Percentiles rank a stretch among this genome's conserved stretches.
phyloP scores from a whole-genome alignment of 2,797 vertebrate species.

The Psittacula derbiana region DNA sequence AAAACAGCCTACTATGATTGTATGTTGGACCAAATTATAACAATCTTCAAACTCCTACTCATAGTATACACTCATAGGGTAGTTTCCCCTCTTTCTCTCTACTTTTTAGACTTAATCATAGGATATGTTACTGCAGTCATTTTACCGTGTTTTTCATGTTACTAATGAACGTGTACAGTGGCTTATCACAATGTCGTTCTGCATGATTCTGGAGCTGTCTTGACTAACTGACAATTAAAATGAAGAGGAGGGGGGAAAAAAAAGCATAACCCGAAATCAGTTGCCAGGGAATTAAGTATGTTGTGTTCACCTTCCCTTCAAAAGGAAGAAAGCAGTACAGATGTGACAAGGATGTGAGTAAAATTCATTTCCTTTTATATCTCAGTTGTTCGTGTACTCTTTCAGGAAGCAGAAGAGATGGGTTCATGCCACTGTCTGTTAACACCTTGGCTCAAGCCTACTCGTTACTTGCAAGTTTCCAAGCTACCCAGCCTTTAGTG shows the following conservation, averaged over 20 bases:
- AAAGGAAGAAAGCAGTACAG: background rate
- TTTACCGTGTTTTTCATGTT: background rate
- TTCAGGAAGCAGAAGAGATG: background rate
- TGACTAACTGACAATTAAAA: background rate
- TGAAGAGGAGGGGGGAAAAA: background rate
- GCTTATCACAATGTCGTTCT: background rate
- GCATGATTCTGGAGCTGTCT: background rate
- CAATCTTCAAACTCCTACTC: background rate
- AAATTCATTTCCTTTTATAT: background rate
- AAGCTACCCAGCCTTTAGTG: background rate
- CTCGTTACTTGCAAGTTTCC: background rate
- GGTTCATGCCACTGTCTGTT: background rate
- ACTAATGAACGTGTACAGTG: background rate
- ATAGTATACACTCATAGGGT: background rate
- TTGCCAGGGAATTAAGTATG: background rate
- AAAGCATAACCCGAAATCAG: background rate
- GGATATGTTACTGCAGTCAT: background rate
- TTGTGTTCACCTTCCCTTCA: background rate
- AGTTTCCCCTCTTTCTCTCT: background rate
- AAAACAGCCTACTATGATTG: background rate
- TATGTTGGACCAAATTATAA: background rate
- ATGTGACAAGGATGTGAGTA: background rate
- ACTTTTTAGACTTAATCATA: background rate
- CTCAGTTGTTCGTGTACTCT: accelerated
- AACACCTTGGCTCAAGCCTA: background rate